Base-by-base conservation (phyloP, 1,140 invertebrate genomes). In the Brachionus rubens region DNA sequence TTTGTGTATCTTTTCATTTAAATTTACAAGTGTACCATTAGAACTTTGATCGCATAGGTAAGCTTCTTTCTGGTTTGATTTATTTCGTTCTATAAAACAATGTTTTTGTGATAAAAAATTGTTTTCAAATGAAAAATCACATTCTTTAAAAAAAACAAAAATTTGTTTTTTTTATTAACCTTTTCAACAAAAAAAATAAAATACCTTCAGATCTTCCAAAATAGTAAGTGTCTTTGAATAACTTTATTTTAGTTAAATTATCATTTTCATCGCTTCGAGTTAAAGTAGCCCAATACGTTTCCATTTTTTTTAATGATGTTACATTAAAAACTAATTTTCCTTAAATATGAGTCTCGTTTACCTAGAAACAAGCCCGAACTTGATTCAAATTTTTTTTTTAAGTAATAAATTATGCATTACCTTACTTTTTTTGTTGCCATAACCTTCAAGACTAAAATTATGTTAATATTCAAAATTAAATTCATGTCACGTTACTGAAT, bases 1-100 rank as follows among this genome's bases (percentile, higher is more conserved):
- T 52, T 21, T 19, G 40, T 33, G n/a, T 54, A 83, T 52, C 78
- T 81, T 82, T n/a, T 65, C 12, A 50, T 56, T 80, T 52, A 79
- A 75, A 62, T 82, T 82, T 3, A 83, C 36, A 5, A 83, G 75
- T 47, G 81, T 82, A 3, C 82, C 82, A 81, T 83, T 83, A 59
- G 82, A 82, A 76, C 82, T 83, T 78, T 40, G 81, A 80, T 40
- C 43, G 41, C 12, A 24, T 52, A 76, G 68, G 24, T 40, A 54
- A 24, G 28, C 12, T 28, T 30, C 41, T 28, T 5, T 30, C n/a
- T 77, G 77, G 1, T 80, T 80, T 56, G 76, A 24, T 5, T 76
- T 76, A 79, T 80, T 78, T 75, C 77, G 79, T 40, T 81, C 70
- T 59, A 83, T 80, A 76, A 79, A 78, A 77, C 82, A 83, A 48